Base-by-base conservation (phyloP, 2,113 vertebrate genomes). In the Rutilus rutilus region DNA sequence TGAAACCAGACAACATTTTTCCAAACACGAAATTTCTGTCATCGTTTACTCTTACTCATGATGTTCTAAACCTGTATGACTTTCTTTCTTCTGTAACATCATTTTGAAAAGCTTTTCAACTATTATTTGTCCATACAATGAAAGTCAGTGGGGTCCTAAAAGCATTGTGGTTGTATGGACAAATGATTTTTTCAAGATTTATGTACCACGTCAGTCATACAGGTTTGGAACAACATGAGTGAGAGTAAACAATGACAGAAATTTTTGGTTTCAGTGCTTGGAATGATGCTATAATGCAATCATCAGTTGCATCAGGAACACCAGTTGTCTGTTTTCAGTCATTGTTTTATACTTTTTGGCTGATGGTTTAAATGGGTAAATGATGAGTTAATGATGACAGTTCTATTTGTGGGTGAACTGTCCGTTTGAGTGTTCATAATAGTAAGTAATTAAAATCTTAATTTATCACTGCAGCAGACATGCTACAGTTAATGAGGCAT, bases 391-490 rank as follows among this genome's bases (percentile, higher is more conserved):
- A 80, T 10, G 14, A 15, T 19, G 50, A 21, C 8, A 54, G 17
- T 9, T 47, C n/a, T n/a, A 54, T 30, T 25, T 33, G 39, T 27
- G 33, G 17, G 47, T 23, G 27, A 77, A 77, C 75, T 54, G 50
- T 77, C 27, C 17, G 14, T 77, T 77, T 77, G 52, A 77, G 27
- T 54, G 47, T 77, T 77, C 27, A 21, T 52, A 77, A 54, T 30
- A 54, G 25, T 10, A 50, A 77, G 45, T 54, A 77, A 77, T 77
- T 77, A 77, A 77, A 77, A 27, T 54, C 75, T 77, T 52, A 77
- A 33, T 77, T 54, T 54, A 77, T 77, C 50, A 52, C 50, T 77
- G 75, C 75, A 30, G 75, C 75, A 77, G 75, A 77, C 75, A 77
- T 54, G 75, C 75, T 54, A 54, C 25, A 54, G 47, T 30, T 77